Conservation (phyloP, 2,888 invertebrate genomes). For the Synanthedon vespiformis region DNA sequence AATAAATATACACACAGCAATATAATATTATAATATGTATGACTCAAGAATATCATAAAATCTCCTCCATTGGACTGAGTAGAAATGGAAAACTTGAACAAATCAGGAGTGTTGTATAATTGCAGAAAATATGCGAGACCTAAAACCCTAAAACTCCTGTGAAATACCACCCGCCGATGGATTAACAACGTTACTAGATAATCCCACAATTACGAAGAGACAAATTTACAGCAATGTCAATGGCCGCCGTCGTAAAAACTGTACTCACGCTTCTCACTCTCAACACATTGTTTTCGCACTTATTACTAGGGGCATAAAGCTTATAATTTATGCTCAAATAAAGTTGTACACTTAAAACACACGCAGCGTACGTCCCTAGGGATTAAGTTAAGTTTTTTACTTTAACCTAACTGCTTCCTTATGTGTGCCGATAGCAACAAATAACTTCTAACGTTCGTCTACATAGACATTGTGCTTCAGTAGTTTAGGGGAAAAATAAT, state of each 20-base stretch:
- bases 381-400: conserved; percentile 24
- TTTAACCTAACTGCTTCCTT: conserved; percentile 17
- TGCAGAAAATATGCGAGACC: too few species aligned
- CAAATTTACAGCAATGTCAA: not conserved
- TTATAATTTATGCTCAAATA: not conserved
- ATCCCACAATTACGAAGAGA: not conserved
- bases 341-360: conserved; percentile 13
- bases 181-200: not conserved
- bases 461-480: too few species aligned
- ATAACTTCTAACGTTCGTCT: conserved; percentile 2
- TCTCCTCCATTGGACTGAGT: too few species aligned
- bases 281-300: not conserved
- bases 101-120: too few species aligned
- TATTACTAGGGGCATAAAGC: not conserved
- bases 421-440: conserved; percentile 10
- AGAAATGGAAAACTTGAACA: too few species aligned
- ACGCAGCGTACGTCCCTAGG: conserved; percentile 26
- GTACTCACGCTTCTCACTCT: not conserved
- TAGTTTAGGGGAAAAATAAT: too few species aligned
- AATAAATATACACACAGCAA: too few species aligned
- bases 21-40: too few species aligned
- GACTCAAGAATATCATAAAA: too few species aligned
- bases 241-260: not conserved
- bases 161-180: not conserved
- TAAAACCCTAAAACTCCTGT: not conserved